Evolutionary conservation across 2,113 vertebrate species (phyloP).

Genomic region (Oncorhynchus kisutch): DNA sequence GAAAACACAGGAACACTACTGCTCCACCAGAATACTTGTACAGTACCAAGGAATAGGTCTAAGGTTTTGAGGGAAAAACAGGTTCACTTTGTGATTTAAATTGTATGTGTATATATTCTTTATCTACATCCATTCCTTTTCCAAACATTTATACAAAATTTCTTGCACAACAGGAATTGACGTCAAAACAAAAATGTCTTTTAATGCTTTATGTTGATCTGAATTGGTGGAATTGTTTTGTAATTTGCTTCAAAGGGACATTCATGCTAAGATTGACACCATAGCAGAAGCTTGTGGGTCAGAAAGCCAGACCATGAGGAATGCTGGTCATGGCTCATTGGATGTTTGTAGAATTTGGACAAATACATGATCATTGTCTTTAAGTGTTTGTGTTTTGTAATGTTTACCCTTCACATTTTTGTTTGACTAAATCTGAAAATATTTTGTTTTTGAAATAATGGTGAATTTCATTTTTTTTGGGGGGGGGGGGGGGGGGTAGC

Average conservation of each 20-base stretch:
- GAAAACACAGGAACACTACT: constrained; percentile 78
- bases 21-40: constrained; percentile 82
- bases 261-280: no score
- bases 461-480: no score
- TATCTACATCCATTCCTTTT: constrained; percentile 50
- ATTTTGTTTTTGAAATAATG: not conserved
- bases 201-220: not conserved
- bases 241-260: no score
- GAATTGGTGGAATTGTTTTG: not conserved
- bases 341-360: no score
- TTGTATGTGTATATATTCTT: constrained; percentile 21
- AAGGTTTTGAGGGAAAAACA: constrained; percentile 58
- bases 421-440: not conserved
- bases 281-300: no score
- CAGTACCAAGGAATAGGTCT: constrained; percentile 47
- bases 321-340: no score
- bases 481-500: not conserved
- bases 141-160: constrained; percentile 82
- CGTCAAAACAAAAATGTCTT: constrained; percentile 33
- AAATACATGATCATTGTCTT: no score
- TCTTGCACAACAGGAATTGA: constrained; percentile 77
- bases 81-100: constrained; percentile 69
- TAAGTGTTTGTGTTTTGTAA: not conserved
- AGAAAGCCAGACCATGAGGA: no score
- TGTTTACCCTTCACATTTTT: not conserved